Evolutionary conservation across 2,797 vertebrate genomes (phyloP).

Genomic region (Holocentrus rufus): DNA sequence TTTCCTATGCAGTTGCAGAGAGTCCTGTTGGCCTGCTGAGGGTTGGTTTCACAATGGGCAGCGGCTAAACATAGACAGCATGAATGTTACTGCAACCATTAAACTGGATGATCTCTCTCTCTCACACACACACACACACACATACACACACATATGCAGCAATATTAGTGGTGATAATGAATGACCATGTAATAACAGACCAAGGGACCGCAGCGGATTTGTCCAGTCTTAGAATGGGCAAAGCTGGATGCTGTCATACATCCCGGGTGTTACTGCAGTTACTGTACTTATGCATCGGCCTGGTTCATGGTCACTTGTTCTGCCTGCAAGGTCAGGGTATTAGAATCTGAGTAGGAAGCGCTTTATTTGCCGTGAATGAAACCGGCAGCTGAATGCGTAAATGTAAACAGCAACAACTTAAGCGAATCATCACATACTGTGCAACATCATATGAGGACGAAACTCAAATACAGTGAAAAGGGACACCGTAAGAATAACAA

Average conservation of each 20-base stretch:
- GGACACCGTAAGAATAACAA: no score
- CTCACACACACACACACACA: background rate
- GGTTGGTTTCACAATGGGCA: conserved; percentile 58
- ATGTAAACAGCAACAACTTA: no score
- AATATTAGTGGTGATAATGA: conserved; percentile 14
- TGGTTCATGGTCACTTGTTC: no score
- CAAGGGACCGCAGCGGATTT: background rate
- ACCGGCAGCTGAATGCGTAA: no score
- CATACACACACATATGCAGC: background rate
- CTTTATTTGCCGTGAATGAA: no score
- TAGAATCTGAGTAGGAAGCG: no score
- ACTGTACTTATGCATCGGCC: no score
- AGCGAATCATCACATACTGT: no score
- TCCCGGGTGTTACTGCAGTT: no score
- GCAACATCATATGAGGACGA: no score
- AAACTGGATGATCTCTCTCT: conserved; percentile 40
- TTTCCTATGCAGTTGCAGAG: conserved; percentile 56
- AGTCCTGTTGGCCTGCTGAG: conserved; percentile 60
- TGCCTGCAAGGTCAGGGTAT: no score
- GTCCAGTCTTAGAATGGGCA: background rate
- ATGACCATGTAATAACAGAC: conserved; percentile 12
- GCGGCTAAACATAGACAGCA: conserved; percentile 73
- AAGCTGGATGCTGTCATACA: background rate
- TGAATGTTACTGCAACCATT: conserved; percentile 61
- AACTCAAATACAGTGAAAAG: no score